Base-by-base conservation (phyloP, 2,113 vertebrate genomes). In the Heloderma charlesbogerti region DNA sequence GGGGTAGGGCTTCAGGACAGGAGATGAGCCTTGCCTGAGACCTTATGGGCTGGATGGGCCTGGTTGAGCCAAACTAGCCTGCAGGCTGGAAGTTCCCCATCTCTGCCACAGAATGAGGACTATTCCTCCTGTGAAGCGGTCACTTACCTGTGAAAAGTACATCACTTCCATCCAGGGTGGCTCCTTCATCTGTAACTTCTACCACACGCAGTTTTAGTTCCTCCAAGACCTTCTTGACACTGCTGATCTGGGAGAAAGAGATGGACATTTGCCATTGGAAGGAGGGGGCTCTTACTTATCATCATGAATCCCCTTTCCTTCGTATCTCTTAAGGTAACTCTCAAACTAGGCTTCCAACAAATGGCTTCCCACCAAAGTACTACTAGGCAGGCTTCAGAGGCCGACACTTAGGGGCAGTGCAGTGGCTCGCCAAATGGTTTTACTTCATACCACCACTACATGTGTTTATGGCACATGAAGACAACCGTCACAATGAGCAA, bases 161-260 rank as follows among this genome's bases (percentile, higher is more conserved):
- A 25, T 99, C 98, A 0, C 98, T 98, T 94, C 98, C 98, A 90
- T 99, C 98, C 93, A 99, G 94, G 0, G 98, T 98, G 20, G 98
- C 98, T 57, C 96, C 98, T 87, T 98, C 98, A 0, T 96, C 87
- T 85, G 97, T 98, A 97, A 98, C 95, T 97, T 98, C 94, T 48
- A 98, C 97, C 60, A 99, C 97, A 0, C 97, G 98, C 93, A 99
- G 96, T 88, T 97, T 98, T 83, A 99, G 95, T 96, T 99, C 98
- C 0, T 97, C 98, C 93, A 99, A 96, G 88, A 98, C 97, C 88
- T 96, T 97, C 89, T 97, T 97, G 91, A 99, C 97, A 0, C 98
- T 98, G 93, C 98, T 98, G 27, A 94, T 96, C 98, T 98, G 95
- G 54, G 84, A 63, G 40, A 75, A 60, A 63, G 40, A 66, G 13